These are phyloP conservation scores for Scrobipalpa atriplicella DNA, from an alignment of 2,888 invertebrate genomes.

Conservation along the genomic window DNA sequence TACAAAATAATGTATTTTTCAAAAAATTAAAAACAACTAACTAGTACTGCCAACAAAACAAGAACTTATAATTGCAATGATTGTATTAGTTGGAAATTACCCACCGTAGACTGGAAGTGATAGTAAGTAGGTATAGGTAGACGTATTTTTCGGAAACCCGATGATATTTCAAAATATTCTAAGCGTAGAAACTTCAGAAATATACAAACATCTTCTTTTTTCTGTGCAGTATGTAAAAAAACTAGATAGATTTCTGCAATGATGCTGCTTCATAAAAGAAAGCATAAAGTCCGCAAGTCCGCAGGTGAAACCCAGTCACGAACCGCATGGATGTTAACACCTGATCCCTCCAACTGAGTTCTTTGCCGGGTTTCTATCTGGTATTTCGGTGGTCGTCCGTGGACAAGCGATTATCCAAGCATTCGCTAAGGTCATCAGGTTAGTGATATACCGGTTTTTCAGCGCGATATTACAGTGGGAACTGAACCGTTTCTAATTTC, in stretches of 20 bases:
- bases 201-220: too few species aligned
- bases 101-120: too few species aligned
- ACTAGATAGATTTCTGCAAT: not conserved
- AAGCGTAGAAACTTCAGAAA: too few species aligned
- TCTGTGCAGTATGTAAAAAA: not conserved
- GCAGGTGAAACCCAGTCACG: constrained; percentile 56
- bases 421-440: constrained; percentile 70
- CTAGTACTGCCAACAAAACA: too few species aligned
- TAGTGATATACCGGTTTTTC: constrained; percentile 62
- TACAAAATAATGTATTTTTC: too few species aligned
- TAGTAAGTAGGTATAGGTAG: too few species aligned
- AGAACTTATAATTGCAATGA: too few species aligned
- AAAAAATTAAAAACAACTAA: too few species aligned
- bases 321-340: constrained; percentile 71
- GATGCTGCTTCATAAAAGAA: constrained; percentile 34
- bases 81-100: too few species aligned
- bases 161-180: too few species aligned
- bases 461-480: constrained; percentile 50
- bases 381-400: constrained; percentile 53
- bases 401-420: constrained; percentile 74
- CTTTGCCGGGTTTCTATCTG: constrained; percentile 26
- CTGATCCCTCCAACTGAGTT: constrained; percentile 56
- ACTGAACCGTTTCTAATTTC: constrained; percentile 52
- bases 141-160: too few species aligned
- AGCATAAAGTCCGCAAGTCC: constrained; percentile 35